A percentile compares a stretch with the other conserved stretches of the same genome.
Evolutionary conservation across 1,140 invertebrate species (phyloP).

Genomic region (Hyphantria cunea): DNA sequence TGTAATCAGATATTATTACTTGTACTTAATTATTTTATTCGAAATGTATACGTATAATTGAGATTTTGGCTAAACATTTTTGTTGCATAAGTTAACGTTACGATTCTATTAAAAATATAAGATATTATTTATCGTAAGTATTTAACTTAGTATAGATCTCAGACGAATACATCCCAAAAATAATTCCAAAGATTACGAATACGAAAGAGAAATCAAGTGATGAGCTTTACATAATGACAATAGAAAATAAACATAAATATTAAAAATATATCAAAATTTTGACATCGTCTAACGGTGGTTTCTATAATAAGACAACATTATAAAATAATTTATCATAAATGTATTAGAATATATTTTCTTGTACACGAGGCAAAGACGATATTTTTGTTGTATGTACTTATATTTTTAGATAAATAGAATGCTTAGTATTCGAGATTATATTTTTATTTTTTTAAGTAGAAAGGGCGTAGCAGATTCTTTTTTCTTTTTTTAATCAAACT

Average conservation of each 20-base stretch:
- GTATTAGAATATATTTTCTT: constrained; percentile 31
- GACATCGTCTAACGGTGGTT: constrained; percentile 46
- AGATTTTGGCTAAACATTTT: too few species aligned
- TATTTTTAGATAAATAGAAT: constrained; percentile 28
- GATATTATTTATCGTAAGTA: constrained; percentile 23
- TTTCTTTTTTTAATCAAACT: too few species aligned
- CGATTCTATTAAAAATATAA: not conserved
- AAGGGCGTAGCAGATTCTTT: constrained; percentile 11
- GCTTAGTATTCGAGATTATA: constrained; percentile 16
- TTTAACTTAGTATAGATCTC: constrained; percentile 42
- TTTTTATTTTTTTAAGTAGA: constrained; percentile 17
- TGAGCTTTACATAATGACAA: constrained; percentile 72
- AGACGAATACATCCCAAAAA: constrained; percentile 57
- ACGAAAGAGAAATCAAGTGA: constrained; percentile 25
- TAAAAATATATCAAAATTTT: constrained; percentile 38
- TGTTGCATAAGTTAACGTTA: not conserved
- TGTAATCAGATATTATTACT: constrained; percentile 5
- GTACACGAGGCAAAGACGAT: constrained; percentile 22
- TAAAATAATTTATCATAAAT: constrained; percentile 26
- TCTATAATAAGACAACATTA: constrained; percentile 28
- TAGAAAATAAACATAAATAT: constrained; percentile 47
- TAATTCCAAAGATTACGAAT: constrained; percentile 49
- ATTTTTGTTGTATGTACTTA: constrained; percentile 33
- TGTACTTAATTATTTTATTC: constrained; percentile 22
- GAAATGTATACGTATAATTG: too few species aligned